Conservation (phyloP, 1,140 invertebrate species). For the Brachionus rubens region DNA sequence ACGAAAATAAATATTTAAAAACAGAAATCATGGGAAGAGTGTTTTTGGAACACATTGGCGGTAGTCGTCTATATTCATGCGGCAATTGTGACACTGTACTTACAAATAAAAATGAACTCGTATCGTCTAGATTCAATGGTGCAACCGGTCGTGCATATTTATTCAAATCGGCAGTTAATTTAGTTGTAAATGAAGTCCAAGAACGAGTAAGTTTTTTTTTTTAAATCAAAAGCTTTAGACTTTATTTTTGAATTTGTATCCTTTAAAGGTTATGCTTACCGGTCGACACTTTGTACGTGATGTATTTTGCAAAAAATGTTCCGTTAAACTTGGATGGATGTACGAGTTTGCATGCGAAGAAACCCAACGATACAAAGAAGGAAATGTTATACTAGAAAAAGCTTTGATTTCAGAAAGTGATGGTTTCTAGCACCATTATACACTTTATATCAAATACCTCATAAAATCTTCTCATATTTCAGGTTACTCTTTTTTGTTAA, state of each 20-base stretch:
- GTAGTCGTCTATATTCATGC: conserved; percentile 85
- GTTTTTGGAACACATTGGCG: conserved; percentile 90
- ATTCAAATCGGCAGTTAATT: conserved; percentile 64
- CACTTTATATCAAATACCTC: no score
- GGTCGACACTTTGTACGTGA: conserved; percentile 92
- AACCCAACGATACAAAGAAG: conserved; percentile 92
- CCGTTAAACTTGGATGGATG: conserved; percentile 65
- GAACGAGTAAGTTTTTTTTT: conserved; percentile 23
- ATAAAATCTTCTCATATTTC: no score
- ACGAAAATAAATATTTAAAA: no score
- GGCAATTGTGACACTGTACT: conserved; percentile 89
- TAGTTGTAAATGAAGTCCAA: conserved; percentile 20
- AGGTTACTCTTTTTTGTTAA: neutral
- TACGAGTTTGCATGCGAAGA: conserved; percentile 83
- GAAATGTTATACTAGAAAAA: conserved; percentile 74
- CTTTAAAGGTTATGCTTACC: conserved; percentile 58
- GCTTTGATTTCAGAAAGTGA: conserved; percentile 60
- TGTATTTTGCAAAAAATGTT: conserved; percentile 94
- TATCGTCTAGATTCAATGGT: conserved; percentile 87
- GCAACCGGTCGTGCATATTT: conserved; percentile 92
- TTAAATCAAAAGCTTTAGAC: no score
- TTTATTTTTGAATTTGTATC: no score
- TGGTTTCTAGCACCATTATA: conserved; percentile 51
- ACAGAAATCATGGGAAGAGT: conserved; percentile 76
- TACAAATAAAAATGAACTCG: conserved; percentile 87